These are phyloP conservation scores for Coenonympha glycerion DNA, from an alignment of 2,888 invertebrate species.

Conservation along the genomic window DNA sequence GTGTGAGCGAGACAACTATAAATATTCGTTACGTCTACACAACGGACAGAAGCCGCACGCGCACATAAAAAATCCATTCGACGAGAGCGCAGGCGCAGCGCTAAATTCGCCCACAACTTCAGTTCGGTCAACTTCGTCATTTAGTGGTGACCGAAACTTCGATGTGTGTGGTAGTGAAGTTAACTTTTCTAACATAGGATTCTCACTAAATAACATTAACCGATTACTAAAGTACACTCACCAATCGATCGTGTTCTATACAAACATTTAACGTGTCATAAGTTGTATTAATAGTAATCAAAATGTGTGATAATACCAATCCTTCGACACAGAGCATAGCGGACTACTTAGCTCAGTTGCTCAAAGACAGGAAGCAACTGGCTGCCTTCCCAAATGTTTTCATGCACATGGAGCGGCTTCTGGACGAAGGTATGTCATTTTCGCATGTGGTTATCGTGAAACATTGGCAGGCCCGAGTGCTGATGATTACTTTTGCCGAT, in stretches of 20 bases:
- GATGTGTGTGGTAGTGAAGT: constrained; percentile 75
- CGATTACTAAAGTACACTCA: constrained; percentile 70
- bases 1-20: constrained; percentile 55
- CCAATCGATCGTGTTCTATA: constrained; percentile 59
- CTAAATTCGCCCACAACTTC: constrained; percentile 75
- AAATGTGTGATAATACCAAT: constrained; percentile 75
- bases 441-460: constrained; percentile 48
- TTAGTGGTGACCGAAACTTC: constrained; percentile 73
- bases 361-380: constrained; percentile 99
- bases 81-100: constrained; percentile 68
- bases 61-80: constrained; percentile 68
- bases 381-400: constrained; percentile 99
- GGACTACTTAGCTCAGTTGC: constrained; percentile 99
- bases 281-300: constrained; percentile 62
- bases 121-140: constrained; percentile 72
- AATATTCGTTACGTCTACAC: constrained; percentile 70
- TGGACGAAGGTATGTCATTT: constrained; percentile 94
- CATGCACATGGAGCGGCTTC: constrained; percentile 98
- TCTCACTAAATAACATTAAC: constrained; percentile 73
- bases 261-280: constrained; percentile 66
- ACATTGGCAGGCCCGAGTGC: constrained; percentile 39
- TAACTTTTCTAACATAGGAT: constrained; percentile 72
- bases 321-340: constrained; percentile 96
- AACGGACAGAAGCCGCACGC: constrained; percentile 67
- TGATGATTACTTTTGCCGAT: constrained; percentile 25